Percentiles rank a stretch among this genome's conserved stretches.
phyloP scores from a whole-genome alignment of 2,888 invertebrate genomes.

The Pristionchus arcanus region DNA sequence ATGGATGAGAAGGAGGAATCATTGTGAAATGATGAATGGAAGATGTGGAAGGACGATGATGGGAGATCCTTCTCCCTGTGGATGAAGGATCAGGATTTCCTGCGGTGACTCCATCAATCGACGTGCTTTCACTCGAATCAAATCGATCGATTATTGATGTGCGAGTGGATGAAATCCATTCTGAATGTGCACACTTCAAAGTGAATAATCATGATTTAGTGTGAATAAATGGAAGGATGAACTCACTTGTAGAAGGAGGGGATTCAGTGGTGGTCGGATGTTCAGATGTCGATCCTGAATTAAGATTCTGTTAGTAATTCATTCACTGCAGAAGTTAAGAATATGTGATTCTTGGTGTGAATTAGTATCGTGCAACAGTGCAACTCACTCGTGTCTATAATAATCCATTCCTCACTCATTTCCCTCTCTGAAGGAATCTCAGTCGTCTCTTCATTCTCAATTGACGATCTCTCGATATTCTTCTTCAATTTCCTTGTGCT shows the following conservation, averaged over 20 bases:
- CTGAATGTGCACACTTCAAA: background rate
- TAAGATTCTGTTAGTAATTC: background rate
- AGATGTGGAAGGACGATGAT: background rate
- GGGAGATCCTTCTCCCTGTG: background rate
- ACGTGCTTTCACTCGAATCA: background rate
- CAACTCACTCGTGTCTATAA: slow-evolving; percentile 10
- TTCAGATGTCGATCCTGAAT: background rate
- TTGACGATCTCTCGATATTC: background rate
- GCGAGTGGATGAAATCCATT: background rate
- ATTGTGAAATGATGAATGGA: background rate
- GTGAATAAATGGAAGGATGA: background rate
- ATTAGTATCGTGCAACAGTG: background rate
- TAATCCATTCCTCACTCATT: slow-evolving; percentile 31
- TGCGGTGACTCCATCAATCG: background rate
- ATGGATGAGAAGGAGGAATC: background rate
- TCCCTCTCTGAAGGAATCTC: background rate
- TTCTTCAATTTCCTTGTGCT: background rate
- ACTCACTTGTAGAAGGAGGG: background rate
- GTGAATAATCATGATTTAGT: background rate
- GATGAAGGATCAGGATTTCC: background rate
- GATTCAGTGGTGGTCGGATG: background rate
- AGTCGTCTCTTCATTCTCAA: slow-evolving; percentile 10
- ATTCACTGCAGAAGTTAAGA: background rate
- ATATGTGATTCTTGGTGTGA: background rate
- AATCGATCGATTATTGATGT: background rate